A percentile compares a stretch with the other conserved stretches of the same genome.
These are phyloP conservation scores for Siderastrea siderea DNA, from an alignment of 92 coral and sea anemone species.

Conservation along the genomic window DNA sequence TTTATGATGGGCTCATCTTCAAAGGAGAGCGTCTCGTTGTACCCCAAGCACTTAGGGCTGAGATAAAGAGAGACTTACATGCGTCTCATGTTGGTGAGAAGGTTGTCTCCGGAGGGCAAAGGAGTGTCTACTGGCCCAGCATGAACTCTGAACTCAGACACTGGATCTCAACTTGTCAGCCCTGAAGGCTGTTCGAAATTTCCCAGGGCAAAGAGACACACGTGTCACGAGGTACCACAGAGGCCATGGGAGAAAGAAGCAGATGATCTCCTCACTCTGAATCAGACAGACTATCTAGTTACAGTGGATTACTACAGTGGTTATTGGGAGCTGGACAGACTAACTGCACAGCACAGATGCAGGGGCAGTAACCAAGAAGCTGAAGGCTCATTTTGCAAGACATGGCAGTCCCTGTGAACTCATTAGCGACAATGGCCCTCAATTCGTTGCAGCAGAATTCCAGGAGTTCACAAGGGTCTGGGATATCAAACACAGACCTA, in stretches of 20 bases:
- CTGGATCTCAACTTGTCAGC: slow-evolving; percentile 36
- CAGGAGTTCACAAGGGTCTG: slow-evolving; percentile 43
- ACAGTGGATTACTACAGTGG: slow-evolving; percentile 44
- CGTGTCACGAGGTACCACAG: slow-evolving; percentile 29
- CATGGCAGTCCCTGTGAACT: slow-evolving; percentile 43
- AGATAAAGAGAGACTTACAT: slow-evolving; percentile 9
- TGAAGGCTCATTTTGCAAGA: slow-evolving; percentile 48
- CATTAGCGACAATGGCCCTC: slow-evolving; percentile 53
- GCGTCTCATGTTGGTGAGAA: slow-evolving; percentile 39
- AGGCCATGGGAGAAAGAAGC: slow-evolving; percentile 21
- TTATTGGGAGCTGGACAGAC: slow-evolving; percentile 39
- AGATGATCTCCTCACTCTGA: background rate
- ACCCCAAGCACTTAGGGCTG: slow-evolving; percentile 8
- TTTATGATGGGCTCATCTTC: slow-evolving; percentile 6
- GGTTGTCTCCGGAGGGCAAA: slow-evolving; percentile 54
- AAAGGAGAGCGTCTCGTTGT: slow-evolving; percentile 6
- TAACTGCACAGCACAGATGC: slow-evolving; percentile 6
- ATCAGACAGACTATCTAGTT: slow-evolving; percentile 41
- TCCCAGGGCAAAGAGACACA: slow-evolving; percentile 44
- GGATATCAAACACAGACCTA: slow-evolving; percentile 33
- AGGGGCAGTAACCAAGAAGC: slow-evolving; percentile 31
- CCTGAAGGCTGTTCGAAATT: slow-evolving; percentile 36
- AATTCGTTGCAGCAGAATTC: slow-evolving; percentile 46
- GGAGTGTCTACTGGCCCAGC: slow-evolving; percentile 50
- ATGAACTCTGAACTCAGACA: slow-evolving; percentile 62